Conservation (phyloP, 1,140 invertebrate species). For the Colletes gigas region DNA sequence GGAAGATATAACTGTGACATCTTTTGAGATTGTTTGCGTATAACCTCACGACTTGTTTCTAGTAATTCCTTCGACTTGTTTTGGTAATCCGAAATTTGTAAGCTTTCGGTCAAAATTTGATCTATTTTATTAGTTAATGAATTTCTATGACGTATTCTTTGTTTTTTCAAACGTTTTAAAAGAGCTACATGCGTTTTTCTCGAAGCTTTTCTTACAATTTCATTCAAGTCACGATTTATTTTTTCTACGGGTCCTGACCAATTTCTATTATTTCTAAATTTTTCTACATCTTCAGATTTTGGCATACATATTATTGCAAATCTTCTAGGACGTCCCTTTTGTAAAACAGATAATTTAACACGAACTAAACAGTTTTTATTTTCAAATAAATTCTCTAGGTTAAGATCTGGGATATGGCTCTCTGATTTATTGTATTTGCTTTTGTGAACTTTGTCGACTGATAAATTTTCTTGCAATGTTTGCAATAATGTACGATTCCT, state of each 20-base stretch:
- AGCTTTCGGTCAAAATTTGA: constrained; percentile 24
- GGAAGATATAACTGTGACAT: constrained; percentile 88
- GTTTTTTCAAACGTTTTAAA: constrained; percentile 83
- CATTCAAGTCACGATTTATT: constrained; percentile 82
- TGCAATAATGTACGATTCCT: constrained; percentile 81
- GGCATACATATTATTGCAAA: constrained; percentile 87
- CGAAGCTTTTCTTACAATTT: constrained; percentile 82
- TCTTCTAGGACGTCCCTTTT: constrained; percentile 79
- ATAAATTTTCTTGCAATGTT: constrained; percentile 70
- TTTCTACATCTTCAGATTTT: constrained; percentile 81
- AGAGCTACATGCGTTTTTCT: constrained; percentile 82
- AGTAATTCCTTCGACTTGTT: constrained; percentile 16
- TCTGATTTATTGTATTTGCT: constrained; percentile 1
- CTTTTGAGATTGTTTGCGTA: constrained; percentile 81
- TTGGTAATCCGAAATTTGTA: constrained; percentile 38
- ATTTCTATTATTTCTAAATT: constrained; percentile 72
- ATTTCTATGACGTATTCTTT: constrained; percentile 81
- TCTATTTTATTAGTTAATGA: constrained; percentile 68
- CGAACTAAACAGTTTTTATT: constrained; percentile 81
- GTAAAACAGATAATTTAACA: constrained; percentile 79
- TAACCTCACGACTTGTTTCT: constrained; percentile 59
- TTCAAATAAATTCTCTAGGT: constrained; percentile 39
- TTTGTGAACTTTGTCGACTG: constrained; percentile 4
- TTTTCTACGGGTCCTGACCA: constrained; percentile 82
- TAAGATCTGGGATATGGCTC: not conserved